These are phyloP conservation scores for Emydocephalus ijimae DNA, from an alignment of 2,113 vertebrate species.

Conservation along the genomic window DNA sequence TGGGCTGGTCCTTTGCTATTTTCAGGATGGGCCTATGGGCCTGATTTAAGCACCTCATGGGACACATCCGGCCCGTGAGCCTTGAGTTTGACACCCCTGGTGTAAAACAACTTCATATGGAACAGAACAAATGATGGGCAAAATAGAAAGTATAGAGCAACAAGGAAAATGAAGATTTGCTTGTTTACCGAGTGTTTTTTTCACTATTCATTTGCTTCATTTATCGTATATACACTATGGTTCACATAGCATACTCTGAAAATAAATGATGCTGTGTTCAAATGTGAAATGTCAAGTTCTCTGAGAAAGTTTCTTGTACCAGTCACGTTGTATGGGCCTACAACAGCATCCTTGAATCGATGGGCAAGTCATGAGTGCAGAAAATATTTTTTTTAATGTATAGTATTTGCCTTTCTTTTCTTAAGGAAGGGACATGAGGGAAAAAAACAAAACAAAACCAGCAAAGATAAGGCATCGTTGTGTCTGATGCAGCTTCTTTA, in stretches of 20 bases:
- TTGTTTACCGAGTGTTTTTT: neutral
- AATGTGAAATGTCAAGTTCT: neutral
- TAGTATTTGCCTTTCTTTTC: neutral
- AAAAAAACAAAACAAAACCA: fast-evolving
- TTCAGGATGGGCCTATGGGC: too few species aligned
- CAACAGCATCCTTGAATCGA: neutral
- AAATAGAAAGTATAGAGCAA: neutral
- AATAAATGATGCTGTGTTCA: neutral
- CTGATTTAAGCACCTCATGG: too few species aligned
- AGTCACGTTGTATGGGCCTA: neutral
- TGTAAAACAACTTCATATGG: neutral
- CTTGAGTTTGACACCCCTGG: too few species aligned
- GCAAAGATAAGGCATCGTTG: neutral
- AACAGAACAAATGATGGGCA: neutral
- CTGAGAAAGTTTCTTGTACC: neutral
- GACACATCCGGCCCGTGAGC: too few species aligned
- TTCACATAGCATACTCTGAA: neutral
- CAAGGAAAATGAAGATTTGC: neutral
- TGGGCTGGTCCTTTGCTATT: too few species aligned
- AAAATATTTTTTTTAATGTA: neutral
- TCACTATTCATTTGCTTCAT: neutral
- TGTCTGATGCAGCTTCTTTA: neutral
- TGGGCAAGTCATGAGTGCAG: neutral
- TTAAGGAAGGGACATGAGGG: neutral
- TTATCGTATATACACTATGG: neutral